These are phyloP conservation scores for Oegoconia quadripuncta DNA, from an alignment of 2,888 invertebrate species.

Conservation along the genomic window DNA sequence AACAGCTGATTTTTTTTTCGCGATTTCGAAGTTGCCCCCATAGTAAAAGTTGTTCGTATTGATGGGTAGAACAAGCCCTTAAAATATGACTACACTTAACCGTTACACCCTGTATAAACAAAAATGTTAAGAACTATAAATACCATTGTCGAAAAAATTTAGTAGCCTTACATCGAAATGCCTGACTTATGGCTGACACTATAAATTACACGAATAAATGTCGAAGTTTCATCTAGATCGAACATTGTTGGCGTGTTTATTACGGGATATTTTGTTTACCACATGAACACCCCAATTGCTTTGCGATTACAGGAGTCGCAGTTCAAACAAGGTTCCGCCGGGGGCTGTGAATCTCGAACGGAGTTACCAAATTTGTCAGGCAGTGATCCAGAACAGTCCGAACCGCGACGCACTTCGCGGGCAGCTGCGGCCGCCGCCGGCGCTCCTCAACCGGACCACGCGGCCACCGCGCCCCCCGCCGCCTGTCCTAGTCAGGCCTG, in stretches of 20 bases:
- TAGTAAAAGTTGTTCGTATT: too few relatives aligned
- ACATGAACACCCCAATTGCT: not conserved
- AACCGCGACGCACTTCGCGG: conserved; percentile 92
- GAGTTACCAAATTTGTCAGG: conserved; percentile 96
- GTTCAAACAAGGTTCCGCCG: conserved; percentile 88
- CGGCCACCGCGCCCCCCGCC: conserved; percentile 54
- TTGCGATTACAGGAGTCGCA: conserved; percentile 64
- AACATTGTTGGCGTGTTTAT: not conserved
- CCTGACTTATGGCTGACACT: too few relatives aligned
- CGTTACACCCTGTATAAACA: too few relatives aligned
- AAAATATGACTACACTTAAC: too few relatives aligned
- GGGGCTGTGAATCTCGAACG: conserved; percentile 95
- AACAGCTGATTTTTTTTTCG: too few relatives aligned
- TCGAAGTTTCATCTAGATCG: not conserved
- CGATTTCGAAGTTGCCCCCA: too few relatives aligned
- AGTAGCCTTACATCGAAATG: too few relatives aligned
- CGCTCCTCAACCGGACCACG: conserved; percentile 79
- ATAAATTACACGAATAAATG: too few relatives aligned
- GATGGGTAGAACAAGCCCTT: too few relatives aligned
- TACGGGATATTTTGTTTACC: too few relatives aligned
- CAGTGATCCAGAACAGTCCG: conserved; percentile 95
- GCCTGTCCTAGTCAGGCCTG: conserved; percentile 79
- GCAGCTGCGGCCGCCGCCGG: conserved; percentile 91
- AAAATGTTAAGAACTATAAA: too few relatives aligned
- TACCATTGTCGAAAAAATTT: too few relatives aligned